phyloP scores from a whole-genome alignment of 2,888 invertebrate genomes.

The Sarcophaga carnaria region DNA sequence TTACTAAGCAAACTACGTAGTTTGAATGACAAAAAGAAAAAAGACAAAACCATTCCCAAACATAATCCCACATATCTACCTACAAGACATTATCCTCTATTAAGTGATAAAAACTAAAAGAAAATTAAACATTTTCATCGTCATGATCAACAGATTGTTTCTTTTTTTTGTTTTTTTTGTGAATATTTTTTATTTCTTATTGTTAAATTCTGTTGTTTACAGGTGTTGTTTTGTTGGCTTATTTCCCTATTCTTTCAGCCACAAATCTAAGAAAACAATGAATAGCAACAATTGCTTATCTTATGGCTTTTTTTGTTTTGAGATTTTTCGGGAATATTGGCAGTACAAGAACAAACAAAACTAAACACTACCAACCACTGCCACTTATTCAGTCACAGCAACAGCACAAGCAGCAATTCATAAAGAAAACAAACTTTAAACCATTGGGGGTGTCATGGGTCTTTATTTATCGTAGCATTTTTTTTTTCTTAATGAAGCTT shows the following conservation, averaged over 20 bases:
- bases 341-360: slow-evolving; percentile 38
- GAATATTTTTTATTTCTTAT: neutral
- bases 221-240: neutral
- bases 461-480: neutral
- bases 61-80: neutral
- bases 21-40: slow-evolving; percentile 16
- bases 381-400: slow-evolving; percentile 2
- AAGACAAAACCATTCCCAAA: neutral
- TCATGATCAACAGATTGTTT: slow-evolving; percentile 8
- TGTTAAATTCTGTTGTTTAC: neutral
- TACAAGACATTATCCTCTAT: neutral
- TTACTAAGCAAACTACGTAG: slow-evolving; percentile 45
- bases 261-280: slow-evolving; percentile 24
- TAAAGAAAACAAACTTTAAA: slow-evolving; percentile 32
- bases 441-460: slow-evolving; percentile 26
- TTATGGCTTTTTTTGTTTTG: neutral
- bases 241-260: neutral
- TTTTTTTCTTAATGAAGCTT: neutral
- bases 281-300: neutral
- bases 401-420: neutral
- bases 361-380: no score
- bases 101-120: neutral
- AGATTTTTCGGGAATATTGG: slow-evolving; percentile 43
- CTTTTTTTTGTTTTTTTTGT: neutral
- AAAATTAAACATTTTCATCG: slow-evolving; percentile 34